Evolutionary conservation across 2,797 vertebrate species (phyloP).

Genomic region (Mareca strepera): DNA sequence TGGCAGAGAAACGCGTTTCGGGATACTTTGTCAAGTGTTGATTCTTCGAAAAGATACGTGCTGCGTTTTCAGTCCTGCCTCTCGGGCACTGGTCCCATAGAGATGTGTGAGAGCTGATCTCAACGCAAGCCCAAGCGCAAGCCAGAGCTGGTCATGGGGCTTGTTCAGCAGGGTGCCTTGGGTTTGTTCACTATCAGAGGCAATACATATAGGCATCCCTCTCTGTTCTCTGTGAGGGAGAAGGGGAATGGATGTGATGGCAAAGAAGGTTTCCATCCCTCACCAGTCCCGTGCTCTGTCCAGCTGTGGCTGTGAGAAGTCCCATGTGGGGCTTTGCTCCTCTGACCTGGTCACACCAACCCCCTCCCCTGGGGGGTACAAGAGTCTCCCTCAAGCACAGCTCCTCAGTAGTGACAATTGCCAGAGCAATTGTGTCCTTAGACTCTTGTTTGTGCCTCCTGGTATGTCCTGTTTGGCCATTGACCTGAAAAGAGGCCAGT

Average conservation of each 20-base stretch:
- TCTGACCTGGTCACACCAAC: neutral
- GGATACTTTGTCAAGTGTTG: neutral
- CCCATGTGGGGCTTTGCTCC: neutral
- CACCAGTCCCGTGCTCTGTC: neutral
- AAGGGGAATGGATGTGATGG: neutral
- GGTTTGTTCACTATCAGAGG: neutral
- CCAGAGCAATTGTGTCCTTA: neutral
- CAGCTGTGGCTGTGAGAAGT: neutral
- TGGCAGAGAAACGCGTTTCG: constrained; percentile 25
- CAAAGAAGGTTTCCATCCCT: neutral
- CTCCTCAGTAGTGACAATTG: neutral
- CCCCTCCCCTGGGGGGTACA: neutral
- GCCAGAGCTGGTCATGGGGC: neutral
- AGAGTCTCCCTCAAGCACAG: neutral
- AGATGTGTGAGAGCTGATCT: neutral
- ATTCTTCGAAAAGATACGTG: neutral
- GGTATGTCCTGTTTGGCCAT: neutral
- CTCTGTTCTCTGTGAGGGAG: neutral
- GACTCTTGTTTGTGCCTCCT: neutral
- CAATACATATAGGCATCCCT: neutral
- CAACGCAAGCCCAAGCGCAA: neutral
- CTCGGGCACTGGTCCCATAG: neutral
- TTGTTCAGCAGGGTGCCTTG: neutral
- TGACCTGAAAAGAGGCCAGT: neutral
- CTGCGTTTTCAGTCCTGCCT: neutral